Evolutionary conservation across 2,797 vertebrate genomes (phyloP).

Genomic region (Nothura maculosa): DNA sequence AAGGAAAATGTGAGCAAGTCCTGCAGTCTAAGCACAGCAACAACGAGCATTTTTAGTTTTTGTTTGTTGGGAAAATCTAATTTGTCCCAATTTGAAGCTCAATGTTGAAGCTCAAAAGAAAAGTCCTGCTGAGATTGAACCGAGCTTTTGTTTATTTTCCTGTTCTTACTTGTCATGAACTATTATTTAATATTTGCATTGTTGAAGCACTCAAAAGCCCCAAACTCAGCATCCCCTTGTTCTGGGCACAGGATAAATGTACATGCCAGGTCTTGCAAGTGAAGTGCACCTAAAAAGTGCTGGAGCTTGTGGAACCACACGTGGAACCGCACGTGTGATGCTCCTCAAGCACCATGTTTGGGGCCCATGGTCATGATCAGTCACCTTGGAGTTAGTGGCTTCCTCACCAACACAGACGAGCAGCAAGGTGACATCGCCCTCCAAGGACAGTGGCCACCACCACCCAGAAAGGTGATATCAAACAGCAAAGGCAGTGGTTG

Average conservation of each 20-base stretch:
- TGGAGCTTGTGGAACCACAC: neutral
- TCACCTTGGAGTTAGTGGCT: neutral
- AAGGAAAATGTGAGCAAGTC: neutral
- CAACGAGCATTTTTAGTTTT: neutral
- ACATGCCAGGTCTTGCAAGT: neutral
- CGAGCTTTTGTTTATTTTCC: neutral
- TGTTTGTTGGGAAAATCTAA: neutral
- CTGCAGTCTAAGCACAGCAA: neutral
- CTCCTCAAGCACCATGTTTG: neutral
- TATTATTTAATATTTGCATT: neutral
- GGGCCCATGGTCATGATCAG: fast-evolving
- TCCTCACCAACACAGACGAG: neutral
- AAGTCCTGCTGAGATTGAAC: neutral
- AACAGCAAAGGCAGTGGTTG: neutral
- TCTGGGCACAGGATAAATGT: neutral
- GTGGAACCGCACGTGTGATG: neutral
- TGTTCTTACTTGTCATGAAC: neutral
- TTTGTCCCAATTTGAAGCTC: neutral
- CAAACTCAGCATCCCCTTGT: fast-evolving
- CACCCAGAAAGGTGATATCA: neutral
- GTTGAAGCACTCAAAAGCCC: neutral
- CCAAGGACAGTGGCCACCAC: neutral
- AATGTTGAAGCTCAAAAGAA: neutral
- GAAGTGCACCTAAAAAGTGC: neutral
- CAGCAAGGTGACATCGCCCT: fast-evolving